Evolutionary conservation across 2,888 invertebrate genomes (phyloP).

Genomic region (Tipula helvola): DNA sequence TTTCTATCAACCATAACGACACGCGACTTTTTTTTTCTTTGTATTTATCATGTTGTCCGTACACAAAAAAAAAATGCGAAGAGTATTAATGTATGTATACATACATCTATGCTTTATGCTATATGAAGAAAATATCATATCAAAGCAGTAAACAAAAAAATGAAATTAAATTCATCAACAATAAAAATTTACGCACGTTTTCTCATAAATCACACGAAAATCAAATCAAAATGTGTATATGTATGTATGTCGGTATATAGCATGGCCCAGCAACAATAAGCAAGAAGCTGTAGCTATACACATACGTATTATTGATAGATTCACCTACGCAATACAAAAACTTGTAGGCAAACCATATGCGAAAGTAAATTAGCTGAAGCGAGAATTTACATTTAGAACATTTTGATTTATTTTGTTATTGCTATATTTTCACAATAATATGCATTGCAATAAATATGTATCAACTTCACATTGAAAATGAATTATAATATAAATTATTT

Average conservation of each 20-base stretch:
- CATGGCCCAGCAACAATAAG: background rate
- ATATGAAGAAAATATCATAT: background rate
- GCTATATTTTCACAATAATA: background rate
- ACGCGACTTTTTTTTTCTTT: background rate
- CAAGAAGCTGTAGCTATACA: background rate
- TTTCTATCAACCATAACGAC: slow-evolving; percentile 4
- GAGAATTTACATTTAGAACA: background rate
- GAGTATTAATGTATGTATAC: background rate
- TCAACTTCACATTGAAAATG: background rate
- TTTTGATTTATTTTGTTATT: background rate
- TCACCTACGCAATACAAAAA: background rate
- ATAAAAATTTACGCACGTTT: slow-evolving; percentile 7
- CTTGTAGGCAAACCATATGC: background rate
- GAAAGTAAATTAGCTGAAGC: background rate
- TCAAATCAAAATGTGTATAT: background rate
- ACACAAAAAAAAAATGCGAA: background rate
- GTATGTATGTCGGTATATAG: background rate
- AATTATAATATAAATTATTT: background rate
- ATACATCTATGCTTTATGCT: background rate
- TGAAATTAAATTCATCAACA: background rate
- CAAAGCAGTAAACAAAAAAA: background rate
- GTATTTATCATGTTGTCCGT: background rate
- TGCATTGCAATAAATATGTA: background rate
- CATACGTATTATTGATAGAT: no score
- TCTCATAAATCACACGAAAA: slow-evolving; percentile 8